phyloP scores from a whole-genome alignment of 1,140 invertebrate species.

The Homalodisca vitripennis region DNA sequence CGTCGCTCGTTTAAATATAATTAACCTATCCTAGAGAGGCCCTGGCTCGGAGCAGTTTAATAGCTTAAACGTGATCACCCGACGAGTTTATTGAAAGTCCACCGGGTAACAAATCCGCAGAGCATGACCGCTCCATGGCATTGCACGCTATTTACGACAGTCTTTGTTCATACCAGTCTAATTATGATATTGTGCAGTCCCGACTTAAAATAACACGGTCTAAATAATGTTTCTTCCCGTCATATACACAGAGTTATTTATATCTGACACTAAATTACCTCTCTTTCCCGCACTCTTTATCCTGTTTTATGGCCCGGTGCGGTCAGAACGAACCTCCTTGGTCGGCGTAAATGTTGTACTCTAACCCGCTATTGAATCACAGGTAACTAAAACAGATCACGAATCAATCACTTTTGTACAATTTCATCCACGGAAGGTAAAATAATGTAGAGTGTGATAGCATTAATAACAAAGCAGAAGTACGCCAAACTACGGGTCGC shows the following conservation, averaged over 20 bases:
- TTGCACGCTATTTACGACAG: slow-evolving; percentile 1
- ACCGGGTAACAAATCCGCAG: neutral
- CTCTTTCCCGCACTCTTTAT: neutral
- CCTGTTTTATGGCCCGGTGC: neutral
- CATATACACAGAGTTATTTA: slow-evolving; percentile 19
- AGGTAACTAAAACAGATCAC: too few species aligned
- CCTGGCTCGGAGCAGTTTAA: too few species aligned
- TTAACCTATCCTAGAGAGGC: slow-evolving; percentile 20
- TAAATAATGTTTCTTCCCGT: slow-evolving; percentile 10
- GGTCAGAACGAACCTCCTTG: neutral
- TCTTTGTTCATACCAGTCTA: slow-evolving; percentile 11
- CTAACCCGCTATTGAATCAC: neutral
- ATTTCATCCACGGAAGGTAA: too few species aligned
- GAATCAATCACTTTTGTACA: too few species aligned
- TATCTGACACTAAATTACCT: slow-evolving; percentile 2
- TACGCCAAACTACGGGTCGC: too few species aligned
- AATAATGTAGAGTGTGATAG: too few species aligned
- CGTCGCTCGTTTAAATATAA: slow-evolving; percentile 24
- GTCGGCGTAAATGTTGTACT: neutral
- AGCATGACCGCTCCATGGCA: slow-evolving; percentile 7
- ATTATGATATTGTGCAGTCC: slow-evolving; percentile 20
- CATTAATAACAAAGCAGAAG: too few species aligned
- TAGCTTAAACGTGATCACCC: neutral
- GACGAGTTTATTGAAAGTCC: slow-evolving; percentile 21
- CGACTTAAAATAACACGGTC: slow-evolving; percentile 3